A percentile compares a stretch with the other conserved stretches of the same genome.
phyloP scores from a whole-genome alignment of 2,113 vertebrate species.

The Paratilapia polleni region DNA sequence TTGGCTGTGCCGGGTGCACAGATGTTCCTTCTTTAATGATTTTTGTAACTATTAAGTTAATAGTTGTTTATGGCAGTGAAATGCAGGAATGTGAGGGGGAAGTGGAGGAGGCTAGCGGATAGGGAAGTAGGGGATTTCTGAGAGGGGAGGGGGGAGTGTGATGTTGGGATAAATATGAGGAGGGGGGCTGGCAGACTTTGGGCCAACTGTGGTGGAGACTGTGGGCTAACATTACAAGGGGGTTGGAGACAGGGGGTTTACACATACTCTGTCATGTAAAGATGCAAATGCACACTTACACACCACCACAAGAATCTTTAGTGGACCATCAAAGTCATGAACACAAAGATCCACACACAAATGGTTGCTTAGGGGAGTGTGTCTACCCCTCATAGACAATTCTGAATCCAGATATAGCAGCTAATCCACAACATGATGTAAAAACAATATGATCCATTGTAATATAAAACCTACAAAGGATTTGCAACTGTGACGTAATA shows the following conservation, averaged over 20 bases:
- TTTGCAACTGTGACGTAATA: neutral
- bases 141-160: neutral
- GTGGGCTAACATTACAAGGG: conserved; percentile 56
- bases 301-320: conserved; percentile 38
- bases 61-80: conserved; percentile 86
- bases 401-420: fast-evolving
- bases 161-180: conserved; percentile 45
- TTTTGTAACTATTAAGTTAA: conserved; percentile 84
- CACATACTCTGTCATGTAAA: conserved; percentile 52
- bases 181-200: conserved; percentile 49
- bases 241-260: conserved; percentile 61
- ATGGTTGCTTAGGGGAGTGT: neutral
- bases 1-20: conserved; percentile 71
- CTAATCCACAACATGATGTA: neutral
- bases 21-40: conserved; percentile 83
- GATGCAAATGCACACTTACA: conserved; percentile 29
- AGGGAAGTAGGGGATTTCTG: conserved; percentile 32
- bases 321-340: conserved; percentile 13
- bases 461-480: neutral
- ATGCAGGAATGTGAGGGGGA: conserved; percentile 79
- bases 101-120: conserved; percentile 42
- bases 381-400: neutral
- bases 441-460: fast-evolving
- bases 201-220: conserved; percentile 70
- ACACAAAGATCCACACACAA: neutral